Evolutionary conservation across 1,140 invertebrate genomes (phyloP).

Genomic region (Heliconius hewitsoni): DNA sequence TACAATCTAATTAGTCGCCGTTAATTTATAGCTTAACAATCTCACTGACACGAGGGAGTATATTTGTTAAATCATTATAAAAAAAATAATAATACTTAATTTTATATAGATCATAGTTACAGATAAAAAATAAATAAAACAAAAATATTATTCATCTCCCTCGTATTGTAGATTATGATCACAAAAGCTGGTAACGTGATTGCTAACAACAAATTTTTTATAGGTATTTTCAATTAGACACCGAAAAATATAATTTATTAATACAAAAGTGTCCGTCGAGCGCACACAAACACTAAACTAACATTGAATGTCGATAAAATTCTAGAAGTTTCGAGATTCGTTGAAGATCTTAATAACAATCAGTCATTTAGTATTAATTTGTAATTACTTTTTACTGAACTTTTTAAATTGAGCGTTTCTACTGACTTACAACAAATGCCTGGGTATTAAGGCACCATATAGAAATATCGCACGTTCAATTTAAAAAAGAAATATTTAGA

Average conservation of each 20-base stretch:
- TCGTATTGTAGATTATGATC: background rate
- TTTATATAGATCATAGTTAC: too few relatives aligned
- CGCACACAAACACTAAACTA: background rate
- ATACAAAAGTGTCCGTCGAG: slow-evolving; percentile 10
- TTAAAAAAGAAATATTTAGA: background rate
- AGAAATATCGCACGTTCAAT: background rate
- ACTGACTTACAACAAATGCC: background rate
- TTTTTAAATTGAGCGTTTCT: slow-evolving; percentile 9
- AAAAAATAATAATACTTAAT: background rate
- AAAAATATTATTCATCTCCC: background rate
- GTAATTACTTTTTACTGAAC: slow-evolving; percentile 1
- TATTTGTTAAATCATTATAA: background rate
- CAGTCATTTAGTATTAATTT: slow-evolving; percentile 40
- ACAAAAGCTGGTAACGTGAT: slow-evolving; percentile 29
- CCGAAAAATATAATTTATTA: slow-evolving; percentile 4
- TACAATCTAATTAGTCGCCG: slow-evolving; percentile 49
- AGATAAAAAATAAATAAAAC: background rate
- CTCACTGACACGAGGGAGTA: background rate
- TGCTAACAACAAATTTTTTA: background rate
- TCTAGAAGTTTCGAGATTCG: slow-evolving; percentile 45
- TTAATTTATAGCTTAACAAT: slow-evolving; percentile 14
- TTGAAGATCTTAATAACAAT: slow-evolving; percentile 55
- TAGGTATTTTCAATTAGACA: background rate
- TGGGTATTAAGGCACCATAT: background rate
- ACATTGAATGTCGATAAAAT: background rate